Conservation (phyloP, 2,113 vertebrate species). For the Podarcis raffonei region DNA sequence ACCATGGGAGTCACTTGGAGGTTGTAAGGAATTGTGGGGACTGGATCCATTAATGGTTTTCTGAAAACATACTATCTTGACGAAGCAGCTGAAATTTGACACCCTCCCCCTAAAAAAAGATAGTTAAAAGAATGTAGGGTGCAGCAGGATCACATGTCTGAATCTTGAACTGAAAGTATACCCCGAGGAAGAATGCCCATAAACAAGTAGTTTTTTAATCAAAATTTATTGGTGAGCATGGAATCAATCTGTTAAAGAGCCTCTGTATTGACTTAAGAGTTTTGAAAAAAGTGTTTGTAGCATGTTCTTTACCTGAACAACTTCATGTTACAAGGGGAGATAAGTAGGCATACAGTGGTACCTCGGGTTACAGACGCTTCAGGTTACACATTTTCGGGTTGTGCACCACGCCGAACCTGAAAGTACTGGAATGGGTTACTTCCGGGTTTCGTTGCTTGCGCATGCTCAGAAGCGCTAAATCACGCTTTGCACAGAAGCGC, state of each 20-base stretch:
- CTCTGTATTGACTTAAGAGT: neutral
- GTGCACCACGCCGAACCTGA: no score
- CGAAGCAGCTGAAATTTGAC: neutral
- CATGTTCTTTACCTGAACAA: neutral
- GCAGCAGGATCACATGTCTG: neutral
- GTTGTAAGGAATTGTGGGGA: neutral
- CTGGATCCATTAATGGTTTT: neutral
- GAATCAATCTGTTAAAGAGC: neutral
- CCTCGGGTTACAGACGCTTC: no score
- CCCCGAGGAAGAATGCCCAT: neutral
- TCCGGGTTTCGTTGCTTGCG: no score
- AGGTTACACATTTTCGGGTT: no score
- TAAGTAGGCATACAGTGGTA: neutral
- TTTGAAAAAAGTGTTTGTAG: neutral
- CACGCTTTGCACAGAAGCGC: no score
- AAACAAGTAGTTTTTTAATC: neutral
- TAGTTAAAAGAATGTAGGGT: neutral
- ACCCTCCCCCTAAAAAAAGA: neutral
- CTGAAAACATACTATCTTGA: neutral
- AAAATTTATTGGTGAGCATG: neutral
- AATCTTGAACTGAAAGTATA: neutral
- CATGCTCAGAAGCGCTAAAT: no score
- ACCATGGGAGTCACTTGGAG: slow-evolving; percentile 13
- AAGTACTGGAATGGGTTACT: no score
- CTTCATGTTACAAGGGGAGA: neutral